Evolutionary conservation across 2,888 invertebrate genomes (phyloP).

Genomic region (Netelia inedita): DNA sequence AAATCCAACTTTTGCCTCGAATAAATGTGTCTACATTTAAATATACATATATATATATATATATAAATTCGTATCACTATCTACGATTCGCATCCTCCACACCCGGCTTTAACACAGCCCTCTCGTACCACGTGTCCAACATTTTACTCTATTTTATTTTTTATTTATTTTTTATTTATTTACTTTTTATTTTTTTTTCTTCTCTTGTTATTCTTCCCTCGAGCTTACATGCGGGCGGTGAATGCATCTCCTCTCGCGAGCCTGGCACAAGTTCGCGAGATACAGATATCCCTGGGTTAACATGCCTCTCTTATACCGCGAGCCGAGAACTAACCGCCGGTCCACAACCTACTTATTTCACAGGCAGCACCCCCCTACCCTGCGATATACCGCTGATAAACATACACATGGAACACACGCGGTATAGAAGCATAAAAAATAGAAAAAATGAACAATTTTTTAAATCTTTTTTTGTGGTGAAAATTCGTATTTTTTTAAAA

Average conservation of each 20-base stretch:
- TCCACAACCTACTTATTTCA: slow-evolving; percentile 66
- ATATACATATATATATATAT: slow-evolving; percentile 1
- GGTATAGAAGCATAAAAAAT: too few relatives aligned
- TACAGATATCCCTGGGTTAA: slow-evolving; percentile 33
- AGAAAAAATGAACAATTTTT: too few relatives aligned
- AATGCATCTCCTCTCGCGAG: slow-evolving; percentile 25
- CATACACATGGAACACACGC: neutral
- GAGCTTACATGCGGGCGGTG: slow-evolving; percentile 41
- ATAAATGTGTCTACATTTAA: slow-evolving; percentile 28
- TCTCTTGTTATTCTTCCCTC: neutral
- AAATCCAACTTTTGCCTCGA: slow-evolving; percentile 51
- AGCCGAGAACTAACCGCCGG: slow-evolving; percentile 52
- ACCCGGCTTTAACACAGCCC: slow-evolving; percentile 44
- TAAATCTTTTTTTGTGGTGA: too few relatives aligned
- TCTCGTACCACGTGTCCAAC: slow-evolving; percentile 7
- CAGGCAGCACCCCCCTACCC: neutral
- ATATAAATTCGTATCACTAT: slow-evolving; percentile 57
- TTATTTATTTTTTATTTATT: neutral
- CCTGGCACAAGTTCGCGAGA: neutral
- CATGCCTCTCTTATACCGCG: slow-evolving; percentile 18
- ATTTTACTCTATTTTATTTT: slow-evolving; percentile 60
- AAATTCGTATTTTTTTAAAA: too few relatives aligned
- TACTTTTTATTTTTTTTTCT: too few relatives aligned
- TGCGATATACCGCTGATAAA: slow-evolving; percentile 4
- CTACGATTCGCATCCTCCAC: slow-evolving; percentile 66